phyloP scores from a whole-genome alignment of 2,888 invertebrate genomes.

The Phymatocera aterrima region DNA sequence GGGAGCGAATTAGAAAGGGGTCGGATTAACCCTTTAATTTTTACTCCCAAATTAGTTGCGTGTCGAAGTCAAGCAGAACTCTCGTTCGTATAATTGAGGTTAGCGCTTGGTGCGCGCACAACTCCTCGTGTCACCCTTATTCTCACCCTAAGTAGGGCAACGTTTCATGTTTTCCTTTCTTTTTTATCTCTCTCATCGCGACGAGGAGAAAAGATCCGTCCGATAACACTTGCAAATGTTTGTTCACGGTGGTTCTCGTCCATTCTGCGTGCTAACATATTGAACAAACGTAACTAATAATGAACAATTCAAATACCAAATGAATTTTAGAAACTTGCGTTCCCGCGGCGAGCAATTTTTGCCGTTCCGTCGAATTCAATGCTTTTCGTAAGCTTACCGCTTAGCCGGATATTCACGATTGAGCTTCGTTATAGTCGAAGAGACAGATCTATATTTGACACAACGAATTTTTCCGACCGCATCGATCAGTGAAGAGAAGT shows the following conservation, averaged over 20 bases:
- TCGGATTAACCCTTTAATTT: conserved; percentile 36
- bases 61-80: conserved; percentile 32
- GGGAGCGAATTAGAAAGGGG: conserved; percentile 14
- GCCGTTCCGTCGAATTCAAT: too few species aligned
- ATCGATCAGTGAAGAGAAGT: too few species aligned
- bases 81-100: conserved; percentile 34
- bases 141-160: conserved; percentile 42
- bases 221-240: conserved; percentile 30
- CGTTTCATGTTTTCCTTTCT: conserved; percentile 41
- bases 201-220: not conserved
- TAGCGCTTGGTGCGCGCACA: conserved; percentile 19
- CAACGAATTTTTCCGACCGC: too few species aligned
- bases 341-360: too few species aligned
- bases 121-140: not conserved
- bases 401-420: too few species aligned
- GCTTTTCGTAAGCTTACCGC: too few species aligned
- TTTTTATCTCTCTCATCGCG: not conserved
- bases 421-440: too few species aligned
- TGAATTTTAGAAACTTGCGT: too few species aligned
- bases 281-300: too few species aligned
- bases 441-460: too few species aligned
- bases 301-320: too few species aligned
- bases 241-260: conserved; percentile 9
- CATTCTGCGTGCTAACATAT: not conserved
- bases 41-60: conserved; percentile 33